Evolutionary conservation across 64 coral and sea anemone genomes (phyloP).

Genomic region (Montipora capricornis): DNA sequence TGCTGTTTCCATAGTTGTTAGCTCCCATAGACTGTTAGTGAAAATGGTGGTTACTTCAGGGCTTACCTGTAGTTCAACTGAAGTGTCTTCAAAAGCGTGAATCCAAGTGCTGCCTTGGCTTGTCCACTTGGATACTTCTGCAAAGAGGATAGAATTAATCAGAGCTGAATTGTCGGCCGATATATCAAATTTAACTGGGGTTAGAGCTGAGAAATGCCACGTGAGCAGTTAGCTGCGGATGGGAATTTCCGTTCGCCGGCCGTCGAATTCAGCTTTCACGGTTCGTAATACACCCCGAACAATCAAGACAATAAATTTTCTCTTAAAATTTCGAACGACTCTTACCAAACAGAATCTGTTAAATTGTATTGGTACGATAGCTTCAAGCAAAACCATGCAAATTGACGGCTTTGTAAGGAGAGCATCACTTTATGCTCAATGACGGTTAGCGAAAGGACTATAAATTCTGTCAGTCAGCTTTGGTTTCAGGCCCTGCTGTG

Average conservation of each 20-base stretch:
- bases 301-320: too few relatives aligned
- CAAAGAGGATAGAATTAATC: not conserved
- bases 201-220: not conserved
- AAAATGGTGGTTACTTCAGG: not conserved
- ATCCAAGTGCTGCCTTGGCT: not conserved
- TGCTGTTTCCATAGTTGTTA: not conserved
- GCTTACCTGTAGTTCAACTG: not conserved
- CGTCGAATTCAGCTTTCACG: not conserved
- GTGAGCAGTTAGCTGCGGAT: not conserved
- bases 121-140: not conserved
- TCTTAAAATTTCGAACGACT: too few relatives aligned
- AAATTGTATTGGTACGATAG: not conserved
- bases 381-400: not conserved
- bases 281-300: too few relatives aligned
- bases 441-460: not conserved
- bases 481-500: conserved; percentile 45
- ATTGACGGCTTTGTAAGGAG: not conserved
- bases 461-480: not conserved
- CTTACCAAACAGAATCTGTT: not conserved
- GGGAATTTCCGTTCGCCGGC: conserved; percentile 15
- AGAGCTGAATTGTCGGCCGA: too few relatives aligned
- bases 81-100: not conserved
- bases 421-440: not conserved
- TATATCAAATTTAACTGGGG: too few relatives aligned
- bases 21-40: not conserved